Percentiles rank a stretch among this genome's conserved stretches.
phyloP scores from a whole-genome alignment of 2,113 vertebrate species.

The Myxocyprinus asiaticus region DNA sequence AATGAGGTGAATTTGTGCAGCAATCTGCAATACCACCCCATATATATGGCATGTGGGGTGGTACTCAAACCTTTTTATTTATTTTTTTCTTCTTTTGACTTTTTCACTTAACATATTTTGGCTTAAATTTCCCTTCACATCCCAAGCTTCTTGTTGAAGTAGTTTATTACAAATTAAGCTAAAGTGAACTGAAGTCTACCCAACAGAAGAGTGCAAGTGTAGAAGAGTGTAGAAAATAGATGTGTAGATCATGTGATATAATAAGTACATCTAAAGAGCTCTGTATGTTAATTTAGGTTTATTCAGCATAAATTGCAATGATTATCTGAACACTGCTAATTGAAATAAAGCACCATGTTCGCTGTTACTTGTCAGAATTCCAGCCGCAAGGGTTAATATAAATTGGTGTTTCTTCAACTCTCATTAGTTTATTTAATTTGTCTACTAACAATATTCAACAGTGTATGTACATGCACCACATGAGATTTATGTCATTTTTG shows the following conservation, averaged over 20 bases:
- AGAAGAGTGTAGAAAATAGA: not conserved
- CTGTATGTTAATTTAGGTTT: slow-evolving; percentile 18
- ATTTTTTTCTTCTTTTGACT: slow-evolving; percentile 30
- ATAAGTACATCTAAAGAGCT: not conserved
- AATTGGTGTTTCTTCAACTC: too few relatives aligned
- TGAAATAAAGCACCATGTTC: slow-evolving; percentile 38
- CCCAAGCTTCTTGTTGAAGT: not conserved
- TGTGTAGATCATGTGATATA: too few relatives aligned
- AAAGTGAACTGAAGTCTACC: too few relatives aligned
- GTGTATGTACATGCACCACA: too few relatives aligned
- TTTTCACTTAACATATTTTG: slow-evolving; percentile 3
- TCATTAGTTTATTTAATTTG: too few relatives aligned
- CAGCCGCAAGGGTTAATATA: not conserved
- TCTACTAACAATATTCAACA: too few relatives aligned
- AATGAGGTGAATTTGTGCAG: slow-evolving; percentile 33
- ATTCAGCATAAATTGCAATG: not conserved
- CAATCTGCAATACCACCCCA: slow-evolving; percentile 27
- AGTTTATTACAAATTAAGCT: not conserved
- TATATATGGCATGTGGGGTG: not conserved
- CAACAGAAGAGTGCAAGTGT: too few relatives aligned
- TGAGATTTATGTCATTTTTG: too few relatives aligned
- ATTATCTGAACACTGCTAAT: not conserved
- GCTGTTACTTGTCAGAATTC: not conserved
- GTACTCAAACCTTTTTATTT: not conserved
- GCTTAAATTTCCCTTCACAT: slow-evolving; percentile 4